Conservation (phyloP, 2,888 invertebrate genomes). For the Drosophila anomelani region DNA sequence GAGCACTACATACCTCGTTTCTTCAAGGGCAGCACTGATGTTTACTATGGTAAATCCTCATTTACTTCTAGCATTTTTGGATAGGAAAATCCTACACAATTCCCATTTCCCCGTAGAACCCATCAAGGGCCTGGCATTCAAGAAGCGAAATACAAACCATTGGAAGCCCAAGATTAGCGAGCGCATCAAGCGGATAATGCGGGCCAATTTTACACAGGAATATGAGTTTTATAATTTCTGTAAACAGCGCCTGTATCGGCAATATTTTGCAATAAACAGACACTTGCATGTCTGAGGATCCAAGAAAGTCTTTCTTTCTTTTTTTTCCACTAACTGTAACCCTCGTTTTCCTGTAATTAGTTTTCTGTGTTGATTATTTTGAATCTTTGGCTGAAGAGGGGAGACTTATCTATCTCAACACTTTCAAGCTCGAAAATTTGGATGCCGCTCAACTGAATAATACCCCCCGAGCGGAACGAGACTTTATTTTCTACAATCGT, state of each 20-base stretch:
- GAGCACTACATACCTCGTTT: slow-evolving; percentile 91
- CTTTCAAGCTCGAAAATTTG: slow-evolving; percentile 66
- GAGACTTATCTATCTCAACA: slow-evolving; percentile 24
- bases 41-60: slow-evolving; percentile 89
- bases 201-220: slow-evolving; percentile 93
- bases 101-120: slow-evolving; percentile 26
- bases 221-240: slow-evolving; percentile 95
- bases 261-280: slow-evolving; percentile 87
- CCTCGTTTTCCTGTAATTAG: slow-evolving; percentile 1
- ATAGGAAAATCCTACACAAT: neutral
- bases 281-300: slow-evolving; percentile 36
- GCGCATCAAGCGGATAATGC: slow-evolving; percentile 86
- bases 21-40: slow-evolving; percentile 89
- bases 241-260: slow-evolving; percentile 91
- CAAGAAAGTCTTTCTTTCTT: neutral
- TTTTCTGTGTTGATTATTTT: neutral
- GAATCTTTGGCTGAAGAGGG: neutral
- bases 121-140: slow-evolving; percentile 38
- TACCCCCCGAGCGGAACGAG: slow-evolving; percentile 84
- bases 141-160: slow-evolving; percentile 60
- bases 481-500: slow-evolving; percentile 93
- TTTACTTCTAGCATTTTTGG: neutral
- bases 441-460: slow-evolving; percentile 72
- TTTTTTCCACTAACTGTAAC: slow-evolving; percentile 48
- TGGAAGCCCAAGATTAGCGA: slow-evolving; percentile 72